Conservation (phyloP, 2,797 vertebrate genomes). For the Malacoctenus gilli region DNA sequence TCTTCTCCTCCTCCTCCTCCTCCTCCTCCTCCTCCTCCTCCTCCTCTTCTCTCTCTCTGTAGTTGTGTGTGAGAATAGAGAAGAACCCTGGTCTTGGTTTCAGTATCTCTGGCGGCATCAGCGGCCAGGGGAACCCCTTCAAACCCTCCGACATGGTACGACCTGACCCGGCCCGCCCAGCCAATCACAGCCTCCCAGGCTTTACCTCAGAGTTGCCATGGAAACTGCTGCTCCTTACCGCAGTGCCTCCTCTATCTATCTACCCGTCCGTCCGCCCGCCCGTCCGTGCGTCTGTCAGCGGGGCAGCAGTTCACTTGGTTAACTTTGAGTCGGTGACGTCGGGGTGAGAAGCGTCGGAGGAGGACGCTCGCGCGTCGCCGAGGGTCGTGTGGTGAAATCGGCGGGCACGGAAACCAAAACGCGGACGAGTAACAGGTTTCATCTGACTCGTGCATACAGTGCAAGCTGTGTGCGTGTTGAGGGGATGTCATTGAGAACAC, state of each 20-base stretch:
- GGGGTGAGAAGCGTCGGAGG: too few species aligned
- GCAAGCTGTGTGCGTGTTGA: too few species aligned
- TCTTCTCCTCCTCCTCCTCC: conserved; percentile 3
- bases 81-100: conserved; percentile 99
- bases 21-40: conserved; percentile 8
- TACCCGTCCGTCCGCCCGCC: conserved; percentile 50
- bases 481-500: too few species aligned
- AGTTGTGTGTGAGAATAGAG: conserved; percentile 99
- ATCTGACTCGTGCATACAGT: too few species aligned
- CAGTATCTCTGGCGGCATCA: conserved; percentile 99
- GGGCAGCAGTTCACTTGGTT: conserved; percentile 63
- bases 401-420: too few species aligned
- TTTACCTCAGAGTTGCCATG: conserved; percentile 78
- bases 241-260: conserved; percentile 58
- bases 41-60: conserved; percentile 18
- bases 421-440: too few species aligned
- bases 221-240: conserved; percentile 75
- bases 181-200: conserved; percentile 60
- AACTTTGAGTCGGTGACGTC: conserved; percentile 44
- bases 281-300: conserved; percentile 45
- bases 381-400: too few species aligned
- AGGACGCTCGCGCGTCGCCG: too few species aligned
- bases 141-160: conserved; percentile 99
- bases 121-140: conserved; percentile 99
- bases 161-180: conserved; percentile 66